Evolutionary conservation across 1,140 invertebrate genomes (phyloP), one percentile per base, ranked within the genome.

Genomic region (Oreohelix idahoensis): DNA sequence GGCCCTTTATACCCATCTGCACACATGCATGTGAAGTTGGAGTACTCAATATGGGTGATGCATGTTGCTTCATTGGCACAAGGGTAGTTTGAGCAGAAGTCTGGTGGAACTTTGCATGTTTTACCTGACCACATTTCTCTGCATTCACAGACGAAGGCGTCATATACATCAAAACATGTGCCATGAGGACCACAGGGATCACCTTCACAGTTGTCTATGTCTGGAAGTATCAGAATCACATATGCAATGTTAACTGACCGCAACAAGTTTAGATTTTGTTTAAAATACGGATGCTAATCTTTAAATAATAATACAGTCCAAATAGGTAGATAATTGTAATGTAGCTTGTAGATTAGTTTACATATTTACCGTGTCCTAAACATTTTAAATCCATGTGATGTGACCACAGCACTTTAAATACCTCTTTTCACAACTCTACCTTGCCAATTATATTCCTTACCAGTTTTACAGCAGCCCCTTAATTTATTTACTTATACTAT

Each of bases 61-160:
- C 74, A 76, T 35, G 45, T 29, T 4, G 74, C 38, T 53, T 29
- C 74, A 76, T 76, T 76, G 39, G 39, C 1, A 51, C 74, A 76
- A 35, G 17, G 1, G 23, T 51, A 8, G 39, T 76, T 51, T 20
- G 5, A 17, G 49, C 74, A 76, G 42, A 45, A 51, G 45, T 76
- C n/a, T 76, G 74, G 74, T 32, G 45, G 23, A 45, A 49, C n/a
- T 45, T 76, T 10, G 74, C 74, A 76, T 29, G 11, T 35, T 35
- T 49, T 45, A 51, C 74, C 74, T 39, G 39, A 53, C 74, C 74
- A 76, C 5, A 0, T 1, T n/a, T 76, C 26, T 2, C 23, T 36
- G 26, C 74, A 76, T 23, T 26, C 74, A 53, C 74, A 76, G 42
- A 45, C 53, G 29, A 53, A 45, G 23, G 10, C 13, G 45, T 53